These are phyloP conservation scores for Aix galericulata DNA, from an alignment of 2,113 vertebrate species.

Conservation along the genomic window DNA sequence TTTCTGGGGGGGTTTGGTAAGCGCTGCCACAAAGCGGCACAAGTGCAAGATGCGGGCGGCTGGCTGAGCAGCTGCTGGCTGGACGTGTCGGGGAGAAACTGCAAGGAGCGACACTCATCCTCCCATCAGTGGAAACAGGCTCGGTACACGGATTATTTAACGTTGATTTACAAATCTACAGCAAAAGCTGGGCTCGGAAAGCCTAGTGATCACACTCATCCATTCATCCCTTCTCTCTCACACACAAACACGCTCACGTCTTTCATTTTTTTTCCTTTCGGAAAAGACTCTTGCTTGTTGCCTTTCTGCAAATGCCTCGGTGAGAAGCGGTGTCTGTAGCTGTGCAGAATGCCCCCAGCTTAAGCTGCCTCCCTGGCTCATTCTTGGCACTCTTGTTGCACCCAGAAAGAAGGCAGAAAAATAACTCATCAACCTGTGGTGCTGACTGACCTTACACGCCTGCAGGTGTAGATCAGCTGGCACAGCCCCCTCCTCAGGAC, in stretches of 20 bases:
- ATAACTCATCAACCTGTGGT: conserved; percentile 35
- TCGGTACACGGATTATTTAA: neutral
- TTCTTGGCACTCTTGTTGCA: neutral
- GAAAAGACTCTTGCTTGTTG: neutral
- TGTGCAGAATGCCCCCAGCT: conserved; percentile 36
- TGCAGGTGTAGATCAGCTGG: conserved; percentile 13
- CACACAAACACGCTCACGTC: neutral
- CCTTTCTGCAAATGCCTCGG: conserved; percentile 50
- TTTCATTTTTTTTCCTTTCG: neutral
- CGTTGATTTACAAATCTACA: neutral
- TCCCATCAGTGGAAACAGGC: neutral
- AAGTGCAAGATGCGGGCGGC: conserved; percentile 79
- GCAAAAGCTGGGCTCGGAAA: neutral
- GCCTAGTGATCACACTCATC: neutral
- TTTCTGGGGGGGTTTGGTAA: neutral
- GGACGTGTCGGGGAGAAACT: neutral
- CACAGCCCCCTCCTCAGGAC: neutral
- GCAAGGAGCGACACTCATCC: neutral
- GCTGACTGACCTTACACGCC: conserved; percentile 41
- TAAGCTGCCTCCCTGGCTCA: neutral
- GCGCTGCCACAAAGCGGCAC: neutral
- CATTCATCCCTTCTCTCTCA: neutral
- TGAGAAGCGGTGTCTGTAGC: conserved; percentile 54
- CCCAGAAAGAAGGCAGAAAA: neutral
- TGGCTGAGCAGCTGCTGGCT: neutral